Evolutionary conservation across 2,797 vertebrate species (phyloP).

Genomic region (Nannoperca australis): DNA sequence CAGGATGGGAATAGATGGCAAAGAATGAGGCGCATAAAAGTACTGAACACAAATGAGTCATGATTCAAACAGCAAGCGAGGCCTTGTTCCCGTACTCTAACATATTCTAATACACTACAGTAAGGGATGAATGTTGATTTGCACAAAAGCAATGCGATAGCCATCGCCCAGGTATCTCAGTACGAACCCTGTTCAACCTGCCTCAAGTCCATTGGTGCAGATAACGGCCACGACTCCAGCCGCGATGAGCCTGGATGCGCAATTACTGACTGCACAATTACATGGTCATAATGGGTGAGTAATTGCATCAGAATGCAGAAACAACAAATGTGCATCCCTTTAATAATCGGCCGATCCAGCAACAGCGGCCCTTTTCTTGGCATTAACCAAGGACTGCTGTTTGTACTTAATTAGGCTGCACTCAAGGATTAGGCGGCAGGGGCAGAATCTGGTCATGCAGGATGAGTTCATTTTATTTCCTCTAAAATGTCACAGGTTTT

Average conservation of each 20-base stretch:
- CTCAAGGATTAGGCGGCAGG: conserved; percentile 68
- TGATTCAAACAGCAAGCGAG: conserved; percentile 70
- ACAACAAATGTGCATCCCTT: conserved; percentile 76
- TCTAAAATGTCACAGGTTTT: conserved; percentile 80
- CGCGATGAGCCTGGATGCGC: conserved; percentile 50
- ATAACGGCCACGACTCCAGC: conserved; percentile 10
- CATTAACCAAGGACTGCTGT: conserved; percentile 70
- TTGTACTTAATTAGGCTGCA: conserved; percentile 78
- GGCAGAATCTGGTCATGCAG: conserved; percentile 74
- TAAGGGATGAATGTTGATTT: conserved; percentile 66
- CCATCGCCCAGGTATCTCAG: conserved; percentile 54
- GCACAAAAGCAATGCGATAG: conserved; percentile 62
- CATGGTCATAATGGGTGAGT: conserved; percentile 80
- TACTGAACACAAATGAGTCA: conserved; percentile 78
- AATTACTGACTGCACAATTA: conserved; percentile 80
- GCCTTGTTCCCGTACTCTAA: conserved; percentile 72
- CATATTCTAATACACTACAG: conserved; percentile 67
- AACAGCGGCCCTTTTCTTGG: conserved; percentile 69
- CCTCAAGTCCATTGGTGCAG: not conserved
- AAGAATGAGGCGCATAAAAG: conserved; percentile 71
- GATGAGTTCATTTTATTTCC: conserved; percentile 76
- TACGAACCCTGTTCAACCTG: conserved; percentile 45
- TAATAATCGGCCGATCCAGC: conserved; percentile 71
- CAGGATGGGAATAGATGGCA: conserved; percentile 71
- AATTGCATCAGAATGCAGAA: conserved; percentile 80